Evolutionary conservation across 2,113 vertebrate species (phyloP).

Genomic region (Ophthalmolycus amberensis): DNA sequence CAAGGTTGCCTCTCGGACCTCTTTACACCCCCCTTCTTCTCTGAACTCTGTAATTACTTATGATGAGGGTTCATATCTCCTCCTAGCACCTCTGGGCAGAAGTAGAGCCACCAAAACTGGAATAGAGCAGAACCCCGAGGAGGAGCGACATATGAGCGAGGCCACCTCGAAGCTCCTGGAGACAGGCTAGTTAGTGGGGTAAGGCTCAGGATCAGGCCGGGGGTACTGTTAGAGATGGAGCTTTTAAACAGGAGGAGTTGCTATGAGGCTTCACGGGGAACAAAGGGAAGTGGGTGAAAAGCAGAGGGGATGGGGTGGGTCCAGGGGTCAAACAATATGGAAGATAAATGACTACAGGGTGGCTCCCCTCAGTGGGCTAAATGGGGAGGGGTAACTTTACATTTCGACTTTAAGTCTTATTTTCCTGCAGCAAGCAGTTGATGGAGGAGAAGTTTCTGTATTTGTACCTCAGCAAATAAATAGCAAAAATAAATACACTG

Average conservation of each 20-base stretch:
- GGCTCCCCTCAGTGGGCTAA: neutral
- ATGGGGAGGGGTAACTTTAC: neutral
- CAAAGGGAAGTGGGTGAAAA: slow-evolving; percentile 20
- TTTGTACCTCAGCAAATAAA: slow-evolving; percentile 40
- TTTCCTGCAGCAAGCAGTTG: slow-evolving; percentile 15
- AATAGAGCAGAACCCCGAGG: slow-evolving; percentile 9
- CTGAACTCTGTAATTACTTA: slow-evolving; percentile 8
- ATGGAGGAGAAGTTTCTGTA: slow-evolving; percentile 49
- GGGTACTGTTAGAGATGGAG: slow-evolving; percentile 65
- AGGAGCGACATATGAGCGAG: slow-evolving; percentile 39
- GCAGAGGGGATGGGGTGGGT: neutral
- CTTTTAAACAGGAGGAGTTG: slow-evolving; percentile 46
- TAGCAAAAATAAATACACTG: neutral
- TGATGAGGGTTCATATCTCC: neutral
- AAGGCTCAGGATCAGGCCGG: slow-evolving; percentile 30
- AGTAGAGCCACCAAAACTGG: slow-evolving; percentile 5
- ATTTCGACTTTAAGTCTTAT: slow-evolving; percentile 14
- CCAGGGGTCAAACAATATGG: slow-evolving; percentile 14
- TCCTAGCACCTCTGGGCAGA: neutral
- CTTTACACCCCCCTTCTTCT: slow-evolving; percentile 17
- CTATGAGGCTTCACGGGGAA: slow-evolving; percentile 25
- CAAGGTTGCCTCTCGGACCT: slow-evolving; percentile 1
- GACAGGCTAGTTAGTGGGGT: slow-evolving; percentile 37
- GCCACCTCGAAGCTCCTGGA: slow-evolving; percentile 44
- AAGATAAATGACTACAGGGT: slow-evolving; percentile 41